phyloP scores from a whole-genome alignment of 2,113 vertebrate genomes.

The Fulmarus glacialis region DNA sequence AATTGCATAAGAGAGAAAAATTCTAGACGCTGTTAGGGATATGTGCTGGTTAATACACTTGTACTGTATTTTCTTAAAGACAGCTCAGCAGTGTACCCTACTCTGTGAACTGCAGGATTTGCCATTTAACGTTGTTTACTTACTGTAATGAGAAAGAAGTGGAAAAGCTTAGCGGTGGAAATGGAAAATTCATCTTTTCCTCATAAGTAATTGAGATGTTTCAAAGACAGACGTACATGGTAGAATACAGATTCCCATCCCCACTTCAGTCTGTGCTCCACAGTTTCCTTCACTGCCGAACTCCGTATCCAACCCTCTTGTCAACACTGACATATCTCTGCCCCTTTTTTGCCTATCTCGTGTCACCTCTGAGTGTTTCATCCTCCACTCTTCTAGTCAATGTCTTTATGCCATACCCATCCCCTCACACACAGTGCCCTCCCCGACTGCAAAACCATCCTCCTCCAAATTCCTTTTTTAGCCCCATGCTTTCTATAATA shows the following conservation, averaged over 20 bases:
- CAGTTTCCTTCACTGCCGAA: background rate
- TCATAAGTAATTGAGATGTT: conserved; percentile 64
- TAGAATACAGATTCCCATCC: background rate
- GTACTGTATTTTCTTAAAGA: conserved; percentile 48
- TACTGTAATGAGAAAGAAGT: conserved; percentile 73
- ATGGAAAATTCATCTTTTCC: conserved; percentile 67
- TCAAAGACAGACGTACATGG: conserved; percentile 28
- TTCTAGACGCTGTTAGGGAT: background rate
- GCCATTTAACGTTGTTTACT: conserved; percentile 75
- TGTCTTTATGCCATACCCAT: background rate
- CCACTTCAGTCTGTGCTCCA: background rate
- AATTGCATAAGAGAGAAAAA: conserved; percentile 58
- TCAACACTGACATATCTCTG: background rate
- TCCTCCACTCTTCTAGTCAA: background rate
- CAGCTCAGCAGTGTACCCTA: conserved; percentile 38
- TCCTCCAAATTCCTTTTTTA: background rate
- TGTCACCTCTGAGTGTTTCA: background rate
- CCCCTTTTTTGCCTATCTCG: background rate
- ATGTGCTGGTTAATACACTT: conserved; percentile 62
- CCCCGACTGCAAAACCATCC: background rate
- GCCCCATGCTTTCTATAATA: background rate
- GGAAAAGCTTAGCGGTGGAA: conserved; percentile 55
- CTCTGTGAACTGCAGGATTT: conserved; percentile 67
- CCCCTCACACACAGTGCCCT: background rate
- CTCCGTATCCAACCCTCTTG: background rate